Evolutionary conservation across 53 echinoderm and acorn worm genomes (phyloP).

Genomic region (Pentamera pediparva): DNA sequence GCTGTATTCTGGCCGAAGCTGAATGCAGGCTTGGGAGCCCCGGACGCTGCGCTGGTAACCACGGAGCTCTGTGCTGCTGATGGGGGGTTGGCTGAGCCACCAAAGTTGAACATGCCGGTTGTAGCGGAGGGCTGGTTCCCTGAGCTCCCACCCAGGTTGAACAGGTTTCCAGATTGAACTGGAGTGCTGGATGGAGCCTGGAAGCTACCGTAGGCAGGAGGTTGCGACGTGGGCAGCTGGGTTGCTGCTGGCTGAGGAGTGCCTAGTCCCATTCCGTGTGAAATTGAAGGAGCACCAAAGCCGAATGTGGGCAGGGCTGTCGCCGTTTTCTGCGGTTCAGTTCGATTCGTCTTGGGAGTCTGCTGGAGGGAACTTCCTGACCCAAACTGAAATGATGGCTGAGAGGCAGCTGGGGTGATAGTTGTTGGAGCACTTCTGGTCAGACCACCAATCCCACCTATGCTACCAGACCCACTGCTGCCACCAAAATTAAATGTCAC

Average conservation of each 20-base stretch:
- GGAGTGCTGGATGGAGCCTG: background rate
- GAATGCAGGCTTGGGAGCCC: conserved; percentile 2
- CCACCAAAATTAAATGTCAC: conserved; percentile 16
- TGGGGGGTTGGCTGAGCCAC: background rate
- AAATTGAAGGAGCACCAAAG: background rate
- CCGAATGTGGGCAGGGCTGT: background rate
- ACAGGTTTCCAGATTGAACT: background rate
- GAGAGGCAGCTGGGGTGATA: background rate
- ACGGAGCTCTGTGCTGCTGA: background rate
- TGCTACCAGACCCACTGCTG: background rate
- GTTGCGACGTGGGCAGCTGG: too few relatives aligned
- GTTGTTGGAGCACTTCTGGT: background rate
- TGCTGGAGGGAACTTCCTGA: background rate
- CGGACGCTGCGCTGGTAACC: background rate
- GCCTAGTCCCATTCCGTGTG: too few relatives aligned
- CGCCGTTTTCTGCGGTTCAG: background rate
- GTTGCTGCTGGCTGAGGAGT: background rate
- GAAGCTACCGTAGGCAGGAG: too few relatives aligned
- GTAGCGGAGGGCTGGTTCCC: background rate
- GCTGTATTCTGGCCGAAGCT: conserved; percentile 2
- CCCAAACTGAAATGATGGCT: conserved; percentile 11
- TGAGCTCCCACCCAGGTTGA: background rate
- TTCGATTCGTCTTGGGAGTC: too few relatives aligned
- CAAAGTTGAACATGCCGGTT: background rate
- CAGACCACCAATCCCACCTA: too few relatives aligned